Evolutionary conservation across 2,797 vertebrate species (phyloP).

Genomic region (Pseudochirops corinnae): DNA sequence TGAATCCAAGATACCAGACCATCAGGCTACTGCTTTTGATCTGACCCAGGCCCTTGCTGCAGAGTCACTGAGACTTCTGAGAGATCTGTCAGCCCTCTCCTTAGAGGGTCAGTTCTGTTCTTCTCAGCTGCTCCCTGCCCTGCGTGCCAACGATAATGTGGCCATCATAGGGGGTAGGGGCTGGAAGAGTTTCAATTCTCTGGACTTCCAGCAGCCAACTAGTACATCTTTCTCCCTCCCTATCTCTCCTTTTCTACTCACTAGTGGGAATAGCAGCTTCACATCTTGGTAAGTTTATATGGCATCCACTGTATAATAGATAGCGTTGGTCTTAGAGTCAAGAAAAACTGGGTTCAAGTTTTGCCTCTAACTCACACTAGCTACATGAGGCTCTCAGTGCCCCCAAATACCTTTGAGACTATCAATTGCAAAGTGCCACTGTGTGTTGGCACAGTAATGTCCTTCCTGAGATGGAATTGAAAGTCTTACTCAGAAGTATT

Average conservation of each 20-base stretch:
- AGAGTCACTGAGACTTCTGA: background rate
- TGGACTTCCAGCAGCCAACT: conserved; percentile 28
- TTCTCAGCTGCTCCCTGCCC: background rate
- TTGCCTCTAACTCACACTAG: background rate
- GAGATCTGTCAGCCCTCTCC: background rate
- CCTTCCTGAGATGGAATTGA: background rate
- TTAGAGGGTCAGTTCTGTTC: background rate
- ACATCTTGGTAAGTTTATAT: background rate
- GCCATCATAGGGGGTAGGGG: conserved; percentile 15
- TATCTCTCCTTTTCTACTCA: background rate
- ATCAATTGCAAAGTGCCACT: background rate
- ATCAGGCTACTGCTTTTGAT: background rate
- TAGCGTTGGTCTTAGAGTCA: background rate
- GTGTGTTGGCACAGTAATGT: background rate
- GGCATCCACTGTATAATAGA: background rate
- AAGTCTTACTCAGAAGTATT: background rate
- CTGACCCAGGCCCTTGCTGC: background rate
- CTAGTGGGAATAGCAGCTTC: background rate
- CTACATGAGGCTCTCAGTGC: background rate
- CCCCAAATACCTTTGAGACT: background rate
- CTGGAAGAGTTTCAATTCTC: conserved; percentile 43
- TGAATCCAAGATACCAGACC: conserved; percentile 48
- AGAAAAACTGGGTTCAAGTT: background rate
- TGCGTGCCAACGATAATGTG: background rate
- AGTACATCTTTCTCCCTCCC: background rate